Base-by-base conservation (phyloP, 2,113 vertebrate genomes). In the Phyllopteryx taeniolatus region DNA sequence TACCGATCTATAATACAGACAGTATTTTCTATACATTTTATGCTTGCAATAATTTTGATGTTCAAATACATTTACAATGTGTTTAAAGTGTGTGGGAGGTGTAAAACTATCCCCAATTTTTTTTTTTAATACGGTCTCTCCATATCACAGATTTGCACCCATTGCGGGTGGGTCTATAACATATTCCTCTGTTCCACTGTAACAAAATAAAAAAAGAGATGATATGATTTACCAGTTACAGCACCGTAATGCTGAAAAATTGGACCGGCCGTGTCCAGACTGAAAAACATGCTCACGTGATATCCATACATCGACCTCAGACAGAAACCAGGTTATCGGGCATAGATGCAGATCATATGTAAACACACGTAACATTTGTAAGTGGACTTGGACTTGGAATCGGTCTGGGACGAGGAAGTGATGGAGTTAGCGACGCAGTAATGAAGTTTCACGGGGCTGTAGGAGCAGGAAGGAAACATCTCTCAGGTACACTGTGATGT, bases 381-480 rank as follows among this genome's bases (percentile, higher is more conserved):
- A 46, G 43, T 74, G 56, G 44, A 79, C 59, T 72, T 20, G 54
- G 22, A 12, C 49, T 70, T 49, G 70, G 63, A 85, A 83, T 73
- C 70, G 80, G 64, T 76, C 69, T 76, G 57, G 71, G 82, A 86
- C 79, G 82, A 89, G 67, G 81, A 68, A 72, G 69, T 71, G 8
- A 89, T 85, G 68, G 74, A 62, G 84, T 80, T 86, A 82, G 64
- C 44, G 47, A 72, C 47, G 67, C 75, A 68, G 27, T 90, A 90
- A 89, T 88, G 88, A 85, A 83, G 83, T 90, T 87, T 90, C 54
- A 79, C 76, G 54, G 69, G 76, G 49, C 82, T 82, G 74, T 87
- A 88, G 87, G 79, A 87, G 85, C 90, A 90, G 84, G 87, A 89
- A 87, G 89, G 81, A 85, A 84, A 64, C 76, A 73, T 86, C 85